Evolutionary conservation across 2,888 invertebrate species (phyloP), one percentile per base, ranked within the genome.

Genomic region (Branchellion lobata): DNA sequence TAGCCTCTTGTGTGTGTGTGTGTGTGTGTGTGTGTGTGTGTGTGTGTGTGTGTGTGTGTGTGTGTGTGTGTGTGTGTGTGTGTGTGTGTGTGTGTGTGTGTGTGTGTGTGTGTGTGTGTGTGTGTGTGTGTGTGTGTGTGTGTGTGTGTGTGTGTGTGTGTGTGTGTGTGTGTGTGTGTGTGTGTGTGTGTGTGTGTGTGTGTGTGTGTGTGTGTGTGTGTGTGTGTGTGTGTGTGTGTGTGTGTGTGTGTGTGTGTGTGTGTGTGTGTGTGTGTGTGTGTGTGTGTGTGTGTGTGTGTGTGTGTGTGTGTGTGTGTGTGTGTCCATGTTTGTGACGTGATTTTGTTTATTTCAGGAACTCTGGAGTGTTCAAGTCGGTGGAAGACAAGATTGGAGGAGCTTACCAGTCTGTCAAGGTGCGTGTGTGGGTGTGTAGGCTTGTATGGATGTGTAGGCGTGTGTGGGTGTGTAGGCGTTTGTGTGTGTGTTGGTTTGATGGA

Each of bases 321-420:
- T 57, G 61, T n/a, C n/a, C n/a, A n/a, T n/a, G n/a, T n/a, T n/a
- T n/a, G n/a, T n/a, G n/a, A n/a, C n/a, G n/a, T n/a, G n/a, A n/a
- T n/a, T n/a, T n/a, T n/a, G n/a, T n/a, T n/a, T n/a, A n/a, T n/a
- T n/a, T n/a, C 85, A 89, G 89, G 83, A 97, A 98, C 90, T 97
- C 98, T 0, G 94, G 95, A 84, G 94, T 97, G 81, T 98, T 97
- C 91, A 94, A 95, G 87, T 97, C 97, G 65, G 92, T 99, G 86
- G 98, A 99, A 89, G 97, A 96, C 88, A 94, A 93, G 88, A 93
- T 99, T 84, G 96, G 96, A 84, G 96, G 95, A 84, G 97, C 97
- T 81, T 96, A 96, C 88, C 94, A 94, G 89, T 95, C 93, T 89
- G 97, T 98, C 85, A 96, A 96, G 94, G 96, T 96, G n/a, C 47